phyloP scores from a whole-genome alignment of 2,797 vertebrate genomes.

The Mormyrops boulengeri region DNA sequence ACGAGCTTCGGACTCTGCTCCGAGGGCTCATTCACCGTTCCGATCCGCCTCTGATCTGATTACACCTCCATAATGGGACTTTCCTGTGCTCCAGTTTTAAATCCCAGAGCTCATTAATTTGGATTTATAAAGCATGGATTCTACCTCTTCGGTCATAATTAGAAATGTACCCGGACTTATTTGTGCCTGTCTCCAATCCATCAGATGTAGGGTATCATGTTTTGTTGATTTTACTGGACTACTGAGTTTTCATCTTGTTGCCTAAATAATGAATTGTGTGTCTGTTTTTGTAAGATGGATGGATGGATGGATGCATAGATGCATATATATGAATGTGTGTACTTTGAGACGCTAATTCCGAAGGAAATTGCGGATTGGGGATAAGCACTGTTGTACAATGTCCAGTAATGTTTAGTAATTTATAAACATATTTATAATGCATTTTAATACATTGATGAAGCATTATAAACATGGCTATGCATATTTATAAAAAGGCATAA shows the following conservation, averaged over 20 bases:
- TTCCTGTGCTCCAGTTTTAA: slow-evolving; percentile 14
- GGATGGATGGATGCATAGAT: neutral
- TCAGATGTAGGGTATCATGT: neutral
- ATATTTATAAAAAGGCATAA: neutral
- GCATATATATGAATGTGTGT: neutral
- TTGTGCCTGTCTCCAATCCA: neutral
- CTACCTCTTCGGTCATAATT: slow-evolving; percentile 3
- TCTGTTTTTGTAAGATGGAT: neutral
- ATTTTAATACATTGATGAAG: neutral
- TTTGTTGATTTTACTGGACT: neutral
- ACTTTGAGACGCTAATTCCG: neutral
- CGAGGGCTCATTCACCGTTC: neutral
- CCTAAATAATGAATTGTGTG: neutral
- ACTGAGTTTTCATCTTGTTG: neutral
- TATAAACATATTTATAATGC: too few species aligned
- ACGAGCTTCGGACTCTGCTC: neutral
- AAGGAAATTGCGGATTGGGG: neutral
- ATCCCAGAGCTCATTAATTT: slow-evolving; percentile 18
- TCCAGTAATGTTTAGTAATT: neutral
- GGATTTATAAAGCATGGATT: slow-evolving; percentile 7
- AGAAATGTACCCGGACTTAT: neutral
- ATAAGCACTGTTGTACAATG: neutral
- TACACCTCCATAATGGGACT: neutral
- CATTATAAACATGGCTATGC: neutral
- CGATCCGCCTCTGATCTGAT: slow-evolving; percentile 1